phyloP scores from a whole-genome alignment of 2,113 vertebrate species.

The Xenopus borealis region DNA sequence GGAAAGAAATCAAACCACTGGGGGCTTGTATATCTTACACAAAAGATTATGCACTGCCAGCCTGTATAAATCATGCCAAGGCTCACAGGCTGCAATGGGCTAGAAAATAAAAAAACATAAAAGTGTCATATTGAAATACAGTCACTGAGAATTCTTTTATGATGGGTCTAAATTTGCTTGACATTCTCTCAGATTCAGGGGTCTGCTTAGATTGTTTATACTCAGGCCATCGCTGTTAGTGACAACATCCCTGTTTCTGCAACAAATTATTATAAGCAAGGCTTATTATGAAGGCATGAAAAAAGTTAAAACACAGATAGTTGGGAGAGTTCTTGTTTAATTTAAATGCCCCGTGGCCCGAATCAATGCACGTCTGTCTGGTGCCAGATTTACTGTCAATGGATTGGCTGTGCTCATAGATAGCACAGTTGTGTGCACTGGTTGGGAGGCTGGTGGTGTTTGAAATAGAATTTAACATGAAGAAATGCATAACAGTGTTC shows the following conservation, averaged over 20 bases:
- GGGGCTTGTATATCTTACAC: conserved; percentile 96
- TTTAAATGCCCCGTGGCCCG: conserved; percentile 79
- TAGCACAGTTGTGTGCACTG: conserved; percentile 68
- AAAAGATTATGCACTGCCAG: conserved; percentile 92
- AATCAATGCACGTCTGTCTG: conserved; percentile 71
- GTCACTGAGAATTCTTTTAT: conserved; percentile 99
- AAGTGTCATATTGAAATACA: conserved; percentile 99
- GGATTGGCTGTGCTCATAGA: conserved; percentile 79
- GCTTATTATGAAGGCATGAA: conserved; percentile 81
- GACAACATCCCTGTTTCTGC: conserved; percentile 80
- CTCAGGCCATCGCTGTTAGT: conserved; percentile 86
- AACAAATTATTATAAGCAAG: conserved; percentile 97
- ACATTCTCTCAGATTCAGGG: conserved; percentile 93
- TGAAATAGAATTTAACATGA: conserved; percentile 71
- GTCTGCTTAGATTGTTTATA: conserved; percentile 91
- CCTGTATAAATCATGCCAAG: conserved; percentile 98
- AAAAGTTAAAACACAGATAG: conserved; percentile 82
- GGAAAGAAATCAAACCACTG: conserved; percentile 90
- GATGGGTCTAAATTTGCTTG: conserved; percentile 99
- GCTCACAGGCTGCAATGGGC: conserved; percentile 98
- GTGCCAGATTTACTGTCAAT: conserved; percentile 78
- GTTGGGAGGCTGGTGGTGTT: conserved; percentile 66
- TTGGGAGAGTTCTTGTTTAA: conserved; percentile 77
- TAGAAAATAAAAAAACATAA: conserved; percentile 99
- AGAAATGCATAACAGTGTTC: conserved; percentile 64